Conservation (phyloP, 2,888 invertebrate species). For the Calameuta pallipes region DNA sequence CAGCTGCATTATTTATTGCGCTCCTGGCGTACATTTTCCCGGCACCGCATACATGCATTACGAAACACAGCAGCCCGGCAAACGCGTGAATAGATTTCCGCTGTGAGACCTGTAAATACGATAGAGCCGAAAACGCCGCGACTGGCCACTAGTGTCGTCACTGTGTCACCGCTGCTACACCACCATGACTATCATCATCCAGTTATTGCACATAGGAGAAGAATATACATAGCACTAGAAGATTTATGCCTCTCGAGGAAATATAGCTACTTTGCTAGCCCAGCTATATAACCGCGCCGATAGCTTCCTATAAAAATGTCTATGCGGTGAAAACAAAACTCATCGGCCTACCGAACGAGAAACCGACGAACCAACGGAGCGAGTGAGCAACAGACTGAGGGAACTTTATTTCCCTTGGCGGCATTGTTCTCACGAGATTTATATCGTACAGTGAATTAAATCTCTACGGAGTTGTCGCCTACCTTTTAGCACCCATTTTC, state of each 20-base stretch:
- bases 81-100: slow-evolving; percentile 6
- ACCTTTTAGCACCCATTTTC: slow-evolving; percentile 15
- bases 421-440: slow-evolving; percentile 16
- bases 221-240: background rate
- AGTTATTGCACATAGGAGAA: background rate
- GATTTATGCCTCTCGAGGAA: background rate
- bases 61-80: background rate
- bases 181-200: background rate
- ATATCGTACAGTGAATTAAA: slow-evolving; percentile 19
- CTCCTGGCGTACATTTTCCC: slow-evolving; percentile 4
- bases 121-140: background rate
- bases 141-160: background rate
- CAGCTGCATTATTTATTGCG: slow-evolving; percentile 6
- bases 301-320: background rate
- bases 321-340: background rate
- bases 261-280: background rate
- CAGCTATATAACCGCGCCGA: background rate
- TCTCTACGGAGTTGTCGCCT: slow-evolving; percentile 13
- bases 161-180: background rate
- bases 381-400: background rate
- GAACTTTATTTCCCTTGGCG: slow-evolving; percentile 14
- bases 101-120: background rate
- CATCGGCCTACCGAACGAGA: background rate
- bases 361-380: background rate
- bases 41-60: background rate